phyloP scores from a whole-genome alignment of 2,113 vertebrate genomes.

The Ptilonorhynchus violaceus region DNA sequence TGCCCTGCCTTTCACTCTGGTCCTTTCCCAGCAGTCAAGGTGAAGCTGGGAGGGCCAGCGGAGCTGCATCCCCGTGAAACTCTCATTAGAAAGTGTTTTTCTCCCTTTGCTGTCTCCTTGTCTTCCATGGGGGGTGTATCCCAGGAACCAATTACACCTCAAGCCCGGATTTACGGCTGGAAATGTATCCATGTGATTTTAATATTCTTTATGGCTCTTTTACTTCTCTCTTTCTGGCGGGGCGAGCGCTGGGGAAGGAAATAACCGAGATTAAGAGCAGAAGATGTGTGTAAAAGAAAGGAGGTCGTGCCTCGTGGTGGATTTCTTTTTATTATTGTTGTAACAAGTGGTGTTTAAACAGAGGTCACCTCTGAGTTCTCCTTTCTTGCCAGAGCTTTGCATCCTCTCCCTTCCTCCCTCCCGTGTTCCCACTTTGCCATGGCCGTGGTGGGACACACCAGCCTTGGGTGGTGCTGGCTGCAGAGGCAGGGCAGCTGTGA shows the following conservation, averaged over 20 bases:
- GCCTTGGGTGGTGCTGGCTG: neutral
- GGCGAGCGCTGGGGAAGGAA: neutral
- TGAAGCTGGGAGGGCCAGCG: neutral
- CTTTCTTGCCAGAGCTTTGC: neutral
- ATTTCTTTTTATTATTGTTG: neutral
- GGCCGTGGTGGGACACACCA: neutral
- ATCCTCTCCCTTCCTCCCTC: neutral
- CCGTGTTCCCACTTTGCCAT: accelerated
- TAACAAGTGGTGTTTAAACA: neutral
- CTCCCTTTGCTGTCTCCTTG: neutral
- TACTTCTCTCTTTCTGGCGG: neutral
- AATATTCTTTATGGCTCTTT: neutral
- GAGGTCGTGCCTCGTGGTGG: neutral
- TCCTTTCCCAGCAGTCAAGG: neutral
- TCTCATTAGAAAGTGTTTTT: neutral
- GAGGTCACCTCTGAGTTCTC: neutral
- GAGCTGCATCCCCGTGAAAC: neutral
- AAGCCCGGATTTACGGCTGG: neutral
- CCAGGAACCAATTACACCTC: neutral
- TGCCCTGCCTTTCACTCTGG: neutral
- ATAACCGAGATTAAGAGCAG: neutral
- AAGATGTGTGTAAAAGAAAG: neutral
- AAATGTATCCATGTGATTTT: neutral
- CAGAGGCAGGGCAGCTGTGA: neutral
- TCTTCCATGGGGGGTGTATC: neutral